Evolutionary conservation across 2,113 vertebrate genomes (phyloP).

Genomic region (Cisticola juncidis): DNA sequence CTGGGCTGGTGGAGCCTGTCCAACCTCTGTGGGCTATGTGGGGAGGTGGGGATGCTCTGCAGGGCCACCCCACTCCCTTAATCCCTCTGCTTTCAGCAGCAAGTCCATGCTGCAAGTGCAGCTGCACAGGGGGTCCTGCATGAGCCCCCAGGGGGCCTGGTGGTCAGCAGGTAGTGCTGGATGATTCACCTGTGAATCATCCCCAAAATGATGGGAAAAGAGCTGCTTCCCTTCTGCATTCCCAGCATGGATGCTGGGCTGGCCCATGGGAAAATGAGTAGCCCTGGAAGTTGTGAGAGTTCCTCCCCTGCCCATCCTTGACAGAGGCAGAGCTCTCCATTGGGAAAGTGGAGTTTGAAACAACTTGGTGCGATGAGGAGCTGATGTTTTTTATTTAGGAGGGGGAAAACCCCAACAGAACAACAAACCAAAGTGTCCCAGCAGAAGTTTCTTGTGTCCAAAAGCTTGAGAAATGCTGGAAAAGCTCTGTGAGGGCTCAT

Average conservation of each 20-base stretch:
- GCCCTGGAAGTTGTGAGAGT: background rate
- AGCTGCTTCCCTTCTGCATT: rapidly evolving
- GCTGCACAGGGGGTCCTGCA: rapidly evolving
- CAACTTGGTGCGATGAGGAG: background rate
- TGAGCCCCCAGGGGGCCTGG: background rate
- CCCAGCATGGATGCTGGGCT: background rate
- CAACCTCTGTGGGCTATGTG: background rate
- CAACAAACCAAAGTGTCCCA: background rate
- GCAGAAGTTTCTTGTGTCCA: background rate
- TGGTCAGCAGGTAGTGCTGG: background rate
- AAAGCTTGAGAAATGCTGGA: background rate
- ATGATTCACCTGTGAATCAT: no score
- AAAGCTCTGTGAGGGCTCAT: rapidly evolving
- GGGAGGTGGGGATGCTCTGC: background rate
- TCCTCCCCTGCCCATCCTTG: background rate
- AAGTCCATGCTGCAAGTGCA: background rate
- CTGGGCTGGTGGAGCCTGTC: background rate
- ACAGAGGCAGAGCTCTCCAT: background rate
- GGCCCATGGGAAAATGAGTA: rapidly evolving
- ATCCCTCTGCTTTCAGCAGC: background rate
- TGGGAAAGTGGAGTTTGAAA: background rate
- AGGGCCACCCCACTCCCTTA: background rate
- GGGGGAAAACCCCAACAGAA: rapidly evolving
- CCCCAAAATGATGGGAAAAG: background rate
- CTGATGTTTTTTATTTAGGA: background rate